Evolutionary conservation across 2,113 vertebrate genomes (phyloP).

Genomic region (Apteryx owenii): DNA sequence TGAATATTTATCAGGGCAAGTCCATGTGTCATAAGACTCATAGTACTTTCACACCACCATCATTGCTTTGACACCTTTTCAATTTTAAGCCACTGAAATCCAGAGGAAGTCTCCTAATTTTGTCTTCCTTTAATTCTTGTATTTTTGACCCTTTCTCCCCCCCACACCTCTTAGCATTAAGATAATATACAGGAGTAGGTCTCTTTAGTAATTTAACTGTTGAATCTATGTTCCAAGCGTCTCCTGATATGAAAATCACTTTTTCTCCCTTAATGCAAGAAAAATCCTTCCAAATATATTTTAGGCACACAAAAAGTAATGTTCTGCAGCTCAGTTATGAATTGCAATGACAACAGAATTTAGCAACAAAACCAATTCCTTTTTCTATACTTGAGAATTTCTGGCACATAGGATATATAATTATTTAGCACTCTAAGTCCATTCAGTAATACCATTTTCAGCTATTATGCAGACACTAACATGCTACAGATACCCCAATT

Average conservation of each 20-base stretch:
- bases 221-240: neutral
- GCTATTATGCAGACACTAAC: neutral
- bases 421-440: neutral
- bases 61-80: neutral
- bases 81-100: neutral
- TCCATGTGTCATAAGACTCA: neutral
- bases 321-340: neutral
- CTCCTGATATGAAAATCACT: neutral
- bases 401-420: slow-evolving; percentile 13
- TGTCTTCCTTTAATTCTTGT: neutral
- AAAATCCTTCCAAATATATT: neutral
- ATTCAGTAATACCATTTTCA: neutral
- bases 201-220: neutral
- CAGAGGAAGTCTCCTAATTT: neutral
- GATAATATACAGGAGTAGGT: neutral
- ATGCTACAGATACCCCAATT: neutral
- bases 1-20: neutral
- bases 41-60: neutral
- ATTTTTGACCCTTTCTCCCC: neutral
- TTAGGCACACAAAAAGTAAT: neutral
- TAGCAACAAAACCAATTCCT: neutral
- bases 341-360: neutral
- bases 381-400: neutral
- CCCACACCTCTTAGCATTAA: neutral
- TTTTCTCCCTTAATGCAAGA: neutral